A percentile compares a stretch with the other conserved stretches of the same genome.
These are phyloP conservation scores for Perccottus glenii DNA, from an alignment of 2,113 vertebrate species.

Conservation along the genomic window DNA sequence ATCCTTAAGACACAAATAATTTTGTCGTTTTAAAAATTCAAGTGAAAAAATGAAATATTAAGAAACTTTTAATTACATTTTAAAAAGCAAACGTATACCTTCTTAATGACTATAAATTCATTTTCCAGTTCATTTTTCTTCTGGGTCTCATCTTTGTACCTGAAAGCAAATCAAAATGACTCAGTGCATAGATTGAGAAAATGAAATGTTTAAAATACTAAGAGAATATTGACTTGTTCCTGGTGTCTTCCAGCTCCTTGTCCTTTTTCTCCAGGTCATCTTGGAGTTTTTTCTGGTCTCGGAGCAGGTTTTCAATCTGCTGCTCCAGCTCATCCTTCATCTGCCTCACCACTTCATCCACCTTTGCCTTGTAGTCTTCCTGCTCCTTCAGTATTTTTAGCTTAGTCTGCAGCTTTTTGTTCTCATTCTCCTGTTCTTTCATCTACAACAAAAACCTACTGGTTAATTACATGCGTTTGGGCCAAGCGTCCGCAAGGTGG, in stretches of 20 bases:
- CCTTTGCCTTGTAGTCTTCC: conserved; percentile 71
- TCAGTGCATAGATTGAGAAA: neutral
- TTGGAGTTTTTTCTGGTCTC: conserved; percentile 70
- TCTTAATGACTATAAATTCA: conserved; percentile 78
- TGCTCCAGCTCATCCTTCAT: conserved; percentile 65
- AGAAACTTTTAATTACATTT: too few relatives aligned
- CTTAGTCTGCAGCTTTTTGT: conserved; percentile 72
- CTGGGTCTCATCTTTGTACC: conserved; percentile 73
- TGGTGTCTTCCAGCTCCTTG: conserved; percentile 65
- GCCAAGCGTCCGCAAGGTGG: conserved; percentile 35
- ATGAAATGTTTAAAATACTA: neutral
- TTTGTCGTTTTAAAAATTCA: neutral
- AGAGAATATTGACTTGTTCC: conserved; percentile 58
- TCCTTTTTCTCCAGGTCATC: conserved; percentile 59
- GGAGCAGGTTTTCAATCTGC: conserved; percentile 64
- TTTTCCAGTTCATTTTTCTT: conserved; percentile 73
- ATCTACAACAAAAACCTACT: conserved; percentile 54
- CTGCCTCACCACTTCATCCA: conserved; percentile 62
- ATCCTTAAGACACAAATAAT: conserved; percentile 68
- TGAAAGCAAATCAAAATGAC: conserved; percentile 39
- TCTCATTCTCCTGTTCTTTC: conserved; percentile 77
- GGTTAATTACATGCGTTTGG: neutral
- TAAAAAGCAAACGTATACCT: conserved; percentile 56
- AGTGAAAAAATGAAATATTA: neutral
- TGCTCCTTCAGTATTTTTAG: conserved; percentile 75